Evolutionary conservation across 2,888 invertebrate genomes (phyloP), one percentile per base, ranked within the genome.

Genomic region (Tipula unca): DNA sequence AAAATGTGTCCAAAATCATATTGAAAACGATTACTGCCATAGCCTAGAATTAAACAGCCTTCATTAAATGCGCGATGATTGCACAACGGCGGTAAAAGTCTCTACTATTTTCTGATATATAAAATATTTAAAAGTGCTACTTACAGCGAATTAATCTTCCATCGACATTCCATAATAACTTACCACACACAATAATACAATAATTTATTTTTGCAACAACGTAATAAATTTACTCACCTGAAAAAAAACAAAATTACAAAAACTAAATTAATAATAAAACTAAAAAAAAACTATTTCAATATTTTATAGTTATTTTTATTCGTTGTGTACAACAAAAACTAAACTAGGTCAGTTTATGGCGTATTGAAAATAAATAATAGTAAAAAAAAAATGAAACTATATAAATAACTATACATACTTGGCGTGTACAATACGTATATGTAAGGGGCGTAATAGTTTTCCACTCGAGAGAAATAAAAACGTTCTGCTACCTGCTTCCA

Each of bases 301-400:
- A 69, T 69, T 69, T 69, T 69, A 69, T 69, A 25, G 69, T 69
- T 69, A 69, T 69, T 69, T 69, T 69, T 69, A 69, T 69, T 69
- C 69, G 25, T 69, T 69, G 69, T 32, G 32, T 69, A 69, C 25
- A 69, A 69, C 69, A 69, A 69, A 69, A 25, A 25, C 69, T 25
- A 69, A 69, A 69, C 69, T 69, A 69, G 69, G 69, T 69, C 69
- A 69, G 69, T 69, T 69, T 69, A 69, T 69, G 69, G 69, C 69
- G 69, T 69, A 69, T 69, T 69, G 25, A 69, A 69, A 69, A 69
- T 69, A 69, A 69, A 69, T 69, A 69, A 69, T 69, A 69, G 69
- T 69, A 69, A 69, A 69, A 69, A 48, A 48, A 25, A 48, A 17
- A 48, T 17, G 69, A 69, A 69, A 69, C 69, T 69, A 25, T 69